Evolutionary conservation across 2,888 invertebrate genomes (phyloP), one percentile per base, ranked within the genome.

Genomic region (Blera fallax): DNA sequence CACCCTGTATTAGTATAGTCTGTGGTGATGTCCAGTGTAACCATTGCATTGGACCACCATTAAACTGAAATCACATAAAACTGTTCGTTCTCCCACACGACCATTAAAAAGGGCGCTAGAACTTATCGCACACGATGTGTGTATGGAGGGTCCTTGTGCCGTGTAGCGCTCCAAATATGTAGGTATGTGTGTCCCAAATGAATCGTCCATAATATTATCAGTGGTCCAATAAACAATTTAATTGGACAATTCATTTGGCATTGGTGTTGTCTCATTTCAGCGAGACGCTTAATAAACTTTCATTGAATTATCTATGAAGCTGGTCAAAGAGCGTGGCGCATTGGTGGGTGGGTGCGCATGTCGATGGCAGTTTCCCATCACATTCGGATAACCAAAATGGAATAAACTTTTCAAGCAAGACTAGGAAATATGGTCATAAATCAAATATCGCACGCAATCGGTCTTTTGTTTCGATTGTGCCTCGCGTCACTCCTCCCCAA

Each of bases 391-490:
- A 62, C 70, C 34, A 6, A 64, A n/a, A 50, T 43, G 8, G 65
- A 60, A 78, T 78, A 62, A 78, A 60, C 52, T 77, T 54, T 34
- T 52, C 78, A 73, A 52, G 40, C 27, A 40, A 62, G 73, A 65
- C 74, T 45, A 52, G 50, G 45, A 34, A 69, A 69, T 69, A 74
- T 79, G 69, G 50, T 14, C 56, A 79, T 84, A 79, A 84, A 84
- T 84, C 84, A 84, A 84, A 84, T 79, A 79, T 84, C 69, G 79
- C 69, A 74, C 79, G 79, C 73, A 74, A 64, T 73, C 48, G 56
- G 40, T 74, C 40, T 43, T 76, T 50, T n/a, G 2, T 29, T 64
- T 32, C 14, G 0, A 40, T 18, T 29, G 16, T 34, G 8, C 24
- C 14, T 11, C n/a, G 6, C 16, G 7, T 18, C 27, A 8, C 8